Percentiles rank a stretch among this genome's conserved stretches.
Evolutionary conservation across 2,888 invertebrate genomes (phyloP).

Genomic region (Pandemis cinnamomeana): DNA sequence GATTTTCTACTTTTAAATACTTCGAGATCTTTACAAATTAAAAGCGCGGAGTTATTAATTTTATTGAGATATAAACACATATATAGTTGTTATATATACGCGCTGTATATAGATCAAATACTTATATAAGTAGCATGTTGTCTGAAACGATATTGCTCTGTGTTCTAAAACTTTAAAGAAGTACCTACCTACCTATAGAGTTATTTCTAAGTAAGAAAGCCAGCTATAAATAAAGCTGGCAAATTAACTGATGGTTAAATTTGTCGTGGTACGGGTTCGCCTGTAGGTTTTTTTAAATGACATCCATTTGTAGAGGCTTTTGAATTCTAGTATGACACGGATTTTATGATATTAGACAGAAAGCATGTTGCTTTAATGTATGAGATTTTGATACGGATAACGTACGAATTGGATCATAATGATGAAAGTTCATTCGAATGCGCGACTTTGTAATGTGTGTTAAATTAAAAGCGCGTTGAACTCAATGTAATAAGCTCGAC

Average conservation of each 20-base stretch:
- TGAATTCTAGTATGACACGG: neutral
- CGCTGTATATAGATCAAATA: slow-evolving; percentile 27
- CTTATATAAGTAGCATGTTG: slow-evolving; percentile 23
- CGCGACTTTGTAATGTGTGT: too few species aligned
- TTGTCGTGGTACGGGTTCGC: neutral
- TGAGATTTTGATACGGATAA: neutral
- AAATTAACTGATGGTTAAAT: neutral
- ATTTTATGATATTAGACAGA: neutral
- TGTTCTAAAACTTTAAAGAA: slow-evolving; percentile 20
- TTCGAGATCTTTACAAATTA: neutral
- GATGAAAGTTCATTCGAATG: neutral
- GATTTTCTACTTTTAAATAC: slow-evolving; percentile 29
- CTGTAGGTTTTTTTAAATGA: neutral
- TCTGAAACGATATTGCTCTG: slow-evolving; percentile 17
- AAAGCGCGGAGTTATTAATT: slow-evolving; percentile 23
- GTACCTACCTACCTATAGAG: neutral
- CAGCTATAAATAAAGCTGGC: neutral
- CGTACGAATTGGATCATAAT: neutral
- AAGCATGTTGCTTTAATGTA: slow-evolving; percentile 1
- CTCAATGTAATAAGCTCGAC: neutral
- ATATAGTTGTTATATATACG: slow-evolving; percentile 30
- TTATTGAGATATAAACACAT: slow-evolving; percentile 8
- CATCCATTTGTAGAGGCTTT: neutral
- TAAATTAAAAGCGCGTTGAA: too few species aligned
- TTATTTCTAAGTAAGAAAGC: neutral